Conservation (phyloP, 1,140 invertebrate species). For the Muscidifurax raptorellus region DNA sequence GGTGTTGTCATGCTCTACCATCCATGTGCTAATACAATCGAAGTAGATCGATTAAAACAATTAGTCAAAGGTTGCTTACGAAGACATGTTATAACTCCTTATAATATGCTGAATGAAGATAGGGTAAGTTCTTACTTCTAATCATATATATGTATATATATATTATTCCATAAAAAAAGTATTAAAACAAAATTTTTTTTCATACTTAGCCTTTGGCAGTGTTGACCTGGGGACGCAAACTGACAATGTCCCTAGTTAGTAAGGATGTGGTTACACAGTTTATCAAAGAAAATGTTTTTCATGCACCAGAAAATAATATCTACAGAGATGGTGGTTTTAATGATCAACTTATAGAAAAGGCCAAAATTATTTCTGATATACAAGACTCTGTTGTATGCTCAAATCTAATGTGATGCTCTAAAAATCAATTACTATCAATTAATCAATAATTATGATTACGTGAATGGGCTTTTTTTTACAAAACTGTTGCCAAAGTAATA, state of each 20-base stretch:
- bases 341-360: slow-evolving; percentile 75
- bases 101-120: slow-evolving; percentile 78
- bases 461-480: background rate
- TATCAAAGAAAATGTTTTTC: slow-evolving; percentile 81
- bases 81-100: slow-evolving; percentile 88
- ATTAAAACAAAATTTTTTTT: slow-evolving; percentile 41
- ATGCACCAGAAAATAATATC: slow-evolving; percentile 80
- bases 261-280: slow-evolving; percentile 77
- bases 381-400: slow-evolving; percentile 77
- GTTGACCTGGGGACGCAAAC: slow-evolving; percentile 84
- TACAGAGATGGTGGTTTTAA: slow-evolving; percentile 80
- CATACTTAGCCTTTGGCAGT: slow-evolving; percentile 83
- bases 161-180: background rate
- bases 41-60: slow-evolving; percentile 80
- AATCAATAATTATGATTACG: background rate
- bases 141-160: background rate
- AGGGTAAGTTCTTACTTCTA: slow-evolving; percentile 76
- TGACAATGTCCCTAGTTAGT: slow-evolving; percentile 85
- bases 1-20: slow-evolving; percentile 91
- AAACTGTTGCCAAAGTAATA: background rate
- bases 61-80: slow-evolving; percentile 84
- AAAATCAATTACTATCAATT: background rate
- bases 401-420: slow-evolving; percentile 47
- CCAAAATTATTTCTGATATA: slow-evolving; percentile 75
- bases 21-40: slow-evolving; percentile 85